Conservation (phyloP, 2,888 invertebrate genomes). For the Odontocolon sp. region DNA sequence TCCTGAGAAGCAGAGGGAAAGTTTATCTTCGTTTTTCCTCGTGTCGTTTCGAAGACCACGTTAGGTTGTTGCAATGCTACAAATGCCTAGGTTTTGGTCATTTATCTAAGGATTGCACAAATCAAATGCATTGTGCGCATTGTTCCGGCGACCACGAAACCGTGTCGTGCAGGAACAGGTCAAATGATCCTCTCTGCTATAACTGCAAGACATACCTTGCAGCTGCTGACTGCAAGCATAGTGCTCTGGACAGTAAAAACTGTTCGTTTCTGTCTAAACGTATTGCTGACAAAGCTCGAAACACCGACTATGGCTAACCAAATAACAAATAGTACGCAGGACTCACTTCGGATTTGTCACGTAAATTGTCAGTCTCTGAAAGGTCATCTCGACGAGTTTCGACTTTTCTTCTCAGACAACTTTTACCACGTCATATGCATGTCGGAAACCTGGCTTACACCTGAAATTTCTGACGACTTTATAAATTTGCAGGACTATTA, state of each 20-base stretch:
- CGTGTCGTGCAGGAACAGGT: not conserved
- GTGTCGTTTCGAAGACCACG: slow-evolving; percentile 36
- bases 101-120: slow-evolving; percentile 32
- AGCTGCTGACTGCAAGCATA: too few species aligned
- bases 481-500: not conserved
- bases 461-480: not conserved
- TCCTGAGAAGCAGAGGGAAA: not conserved
- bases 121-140: not conserved
- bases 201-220: not conserved
- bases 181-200: not conserved
- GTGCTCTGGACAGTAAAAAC: too few species aligned
- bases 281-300: not conserved
- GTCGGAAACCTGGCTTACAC: not conserved
- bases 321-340: not conserved
- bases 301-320: not conserved
- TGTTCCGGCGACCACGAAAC: slow-evolving; percentile 8
- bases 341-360: not conserved
- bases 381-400: not conserved
- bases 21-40: slow-evolving; percentile 4
- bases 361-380: slow-evolving; percentile 6
- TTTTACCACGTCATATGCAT: slow-evolving; percentile 1
- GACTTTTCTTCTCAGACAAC: not conserved
- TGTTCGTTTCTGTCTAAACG: not conserved
- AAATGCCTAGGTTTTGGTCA: slow-evolving; percentile 50
- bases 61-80: slow-evolving; percentile 48